Evolutionary conservation across 2,888 invertebrate species (phyloP), one percentile per base, ranked within the genome.

Genomic region (Hoplodrina blanda): DNA sequence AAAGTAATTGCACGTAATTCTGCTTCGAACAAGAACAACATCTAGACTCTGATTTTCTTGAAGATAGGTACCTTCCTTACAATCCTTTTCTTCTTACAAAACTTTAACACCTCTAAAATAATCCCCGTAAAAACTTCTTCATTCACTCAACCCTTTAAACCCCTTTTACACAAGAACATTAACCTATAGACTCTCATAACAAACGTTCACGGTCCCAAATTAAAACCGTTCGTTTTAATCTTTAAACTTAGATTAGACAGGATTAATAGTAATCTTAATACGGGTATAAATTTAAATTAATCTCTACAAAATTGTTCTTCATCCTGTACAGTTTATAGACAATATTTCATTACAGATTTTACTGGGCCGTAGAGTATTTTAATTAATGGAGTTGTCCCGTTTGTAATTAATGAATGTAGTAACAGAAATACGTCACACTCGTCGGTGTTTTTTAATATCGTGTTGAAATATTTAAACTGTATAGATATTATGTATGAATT

Each of bases 291-390:
- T 85, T 83, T 30, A 75, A 81, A 85, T 85, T 85, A 81, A 85
- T 85, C 68, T 70, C 25, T 37, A 37, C 67, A 61, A 78, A 84
- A 82, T 81, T 74, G 80, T 73, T 73, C 80, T 69, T 73, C 76
- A 63, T 69, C 50, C 65, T 11, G 15, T 69, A 50, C 60, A 77
- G 64, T 76, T 81, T 69, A 80, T 79, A 88, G 87, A 89, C 86
- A 87, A 88, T 88, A 89, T 90, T 87, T 91, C 87, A 89, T 89
- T 89, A 89, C 84, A 77, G 85, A 82, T 87, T 89, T 86, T 87
- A 92, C 90, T 90, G 89, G 83, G 71, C 89, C 92, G 90, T 92
- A 88, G n/a, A n/a, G 86, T 89, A 87, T 89, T 93, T 93, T 93
- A 94, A 94, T 94, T 91, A 92, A 92, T 91, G 89, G 87, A 87